Evolutionary conservation across 2,888 invertebrate species (phyloP), one percentile per base, ranked within the genome.

Genomic region (Cheilosia urbana): DNA sequence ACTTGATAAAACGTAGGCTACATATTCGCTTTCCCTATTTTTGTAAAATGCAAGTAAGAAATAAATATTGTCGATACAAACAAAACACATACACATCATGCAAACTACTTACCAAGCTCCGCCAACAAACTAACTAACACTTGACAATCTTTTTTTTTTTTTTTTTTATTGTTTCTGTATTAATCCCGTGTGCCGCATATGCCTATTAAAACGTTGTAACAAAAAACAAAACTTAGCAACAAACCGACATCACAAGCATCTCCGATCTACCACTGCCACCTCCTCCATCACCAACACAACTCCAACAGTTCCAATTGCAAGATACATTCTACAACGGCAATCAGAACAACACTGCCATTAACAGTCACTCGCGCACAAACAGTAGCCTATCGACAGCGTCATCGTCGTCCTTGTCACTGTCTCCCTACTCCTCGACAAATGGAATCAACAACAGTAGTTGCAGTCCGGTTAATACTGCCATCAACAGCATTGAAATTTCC

Each of bases 381-480:
- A 92, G 92, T 89, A 90, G 91, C 87, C 89, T 90, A 80, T 91
- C 92, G 69, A 90, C 92, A 71, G 90, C 91, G 79, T 92, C 92
- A 34, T 89, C 89, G 58, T 87, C 80, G 34, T 90, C 91, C 21
- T 30, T 90, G 87, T 90, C 89, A 88, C 89, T 65, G 88, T 90
- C 87, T 83, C 89, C 68, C 75, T 87, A 87, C 30, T 87, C 87
- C 27, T 87, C 87, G 24, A 82, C 82, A 77, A 87, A 87, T 73
- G 87, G 87, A 78, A 83, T 88, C 87, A 87, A 81, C 77, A 85
- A 81, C 65, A 82, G 87, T 40, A 88, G 88, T 78, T 87, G 87
- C 75, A 88, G 88, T 73, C 79, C 84, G 40, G 51, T 78, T 21
- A 73, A 66, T 53, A 84, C 27, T 9, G 58, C 37, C 37, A 84